Evolutionary conservation across 2,797 vertebrate species (phyloP), one percentile per base, ranked within the genome.

Genomic region (Aldrovandia affinis): DNA sequence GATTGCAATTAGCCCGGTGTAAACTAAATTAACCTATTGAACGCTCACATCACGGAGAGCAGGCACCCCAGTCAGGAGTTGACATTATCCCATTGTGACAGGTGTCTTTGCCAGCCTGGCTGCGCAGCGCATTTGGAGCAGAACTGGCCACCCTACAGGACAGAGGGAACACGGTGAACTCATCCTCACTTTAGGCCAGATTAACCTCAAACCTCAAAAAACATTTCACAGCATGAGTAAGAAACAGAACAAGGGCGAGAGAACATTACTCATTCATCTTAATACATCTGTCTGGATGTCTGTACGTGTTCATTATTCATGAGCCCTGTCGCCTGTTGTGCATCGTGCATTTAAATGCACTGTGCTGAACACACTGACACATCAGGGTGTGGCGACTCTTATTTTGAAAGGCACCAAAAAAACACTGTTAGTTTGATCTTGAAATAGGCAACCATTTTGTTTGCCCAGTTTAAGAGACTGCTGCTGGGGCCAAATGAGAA

Each of bases 81-180:
- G 55, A 75, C 44, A 73, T 80, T 52, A 75, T 78, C 39, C 55
- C 73, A 57, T 28, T 47, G 42, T 44, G 80, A 63, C n/a, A 30
- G 39, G 65, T 22, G 0, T n/a, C 30, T 30, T 63, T 44, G 73
- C 42, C n/a, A 6, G 36, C 20, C 42, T 39, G 10, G 22, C 73
- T 77, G 73, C 25, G 39, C 18, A 3, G 2, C 68, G 1, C 18
- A 2, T 39, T 73, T 44, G 73, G 47, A 50, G 47, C n/a, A 73
- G 50, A 52, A 80, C 14, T 0, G 12, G 52, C 15, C 20, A 36
- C 8, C 30, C 70, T 75, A 5, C 1, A 0, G n/a, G 42, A 30
- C 47, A 33, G 47, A 79, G 78, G 47, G n/a, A 79, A 14, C 47
- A 79, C 14, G n/a, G 14, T 52, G 30, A 54, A 79, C 61, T 63